phyloP scores from a whole-genome alignment of 2,888 invertebrate genomes.

The Phasia obesa region DNA sequence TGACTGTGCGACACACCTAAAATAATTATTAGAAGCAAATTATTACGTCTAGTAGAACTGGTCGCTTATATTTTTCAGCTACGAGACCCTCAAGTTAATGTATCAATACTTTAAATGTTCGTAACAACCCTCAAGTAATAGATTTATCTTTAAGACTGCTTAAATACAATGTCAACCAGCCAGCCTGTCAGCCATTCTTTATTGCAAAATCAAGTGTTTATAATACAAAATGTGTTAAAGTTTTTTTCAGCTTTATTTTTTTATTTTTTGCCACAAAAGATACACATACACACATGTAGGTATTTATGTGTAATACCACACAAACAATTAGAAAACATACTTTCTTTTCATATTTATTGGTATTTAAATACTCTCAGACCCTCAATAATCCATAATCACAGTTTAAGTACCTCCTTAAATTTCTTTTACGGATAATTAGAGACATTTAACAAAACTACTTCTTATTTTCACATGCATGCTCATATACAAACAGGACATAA shows the following conservation, averaged over 20 bases:
- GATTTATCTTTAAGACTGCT: no score
- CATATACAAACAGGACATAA: constrained; percentile 2
- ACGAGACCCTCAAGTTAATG: no score
- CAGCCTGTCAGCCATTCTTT: no score
- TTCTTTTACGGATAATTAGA: constrained; percentile 61
- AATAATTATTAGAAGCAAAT: no score
- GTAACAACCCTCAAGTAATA: no score
- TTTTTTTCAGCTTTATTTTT: background rate
- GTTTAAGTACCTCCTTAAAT: constrained; percentile 58
- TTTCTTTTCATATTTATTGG: constrained; percentile 8
- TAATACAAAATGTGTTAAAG: background rate
- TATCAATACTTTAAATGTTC: no score
- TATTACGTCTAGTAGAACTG: no score
- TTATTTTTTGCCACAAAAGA: background rate
- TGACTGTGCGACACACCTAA: no score
- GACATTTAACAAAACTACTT: constrained; percentile 58
- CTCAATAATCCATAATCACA: constrained; percentile 63
- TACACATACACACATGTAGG: background rate
- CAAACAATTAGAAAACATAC: constrained; percentile 36
- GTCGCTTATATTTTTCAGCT: no score
- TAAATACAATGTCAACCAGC: no score
- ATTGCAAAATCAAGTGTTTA: no score
- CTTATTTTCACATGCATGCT: constrained; percentile 24
- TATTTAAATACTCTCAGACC: constrained; percentile 45
- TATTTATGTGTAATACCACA: no score